Base-by-base conservation (phyloP, 2,113 vertebrate genomes). In the Lampris incognitus region DNA sequence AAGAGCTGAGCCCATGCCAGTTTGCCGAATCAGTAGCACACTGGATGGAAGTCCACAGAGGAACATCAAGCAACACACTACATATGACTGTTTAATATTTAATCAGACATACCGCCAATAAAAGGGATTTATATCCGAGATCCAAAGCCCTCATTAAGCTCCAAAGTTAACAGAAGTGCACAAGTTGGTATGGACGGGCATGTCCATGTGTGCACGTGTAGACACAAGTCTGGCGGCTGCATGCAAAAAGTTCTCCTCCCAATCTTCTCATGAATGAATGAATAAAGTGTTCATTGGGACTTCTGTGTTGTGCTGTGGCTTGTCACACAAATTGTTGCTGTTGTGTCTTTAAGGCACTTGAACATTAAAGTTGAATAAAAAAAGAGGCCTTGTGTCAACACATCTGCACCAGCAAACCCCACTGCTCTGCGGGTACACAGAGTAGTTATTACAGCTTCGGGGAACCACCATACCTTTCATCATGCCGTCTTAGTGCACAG, bases 81-180 rank as follows among this genome's bases (percentile, higher is more conserved):
- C 82, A 90, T 85, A 81, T 76, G 84, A 81, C 66, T 75, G 82
- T 80, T 86, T 41, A 89, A 88, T 90, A 86, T 82, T 90, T 88
- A 57, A 90, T 89, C 58, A 70, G 75, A 49, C 0, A 3, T 70
- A 78, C 62, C 71, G 63, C 75, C 78, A 79, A 81, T 70, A 85
- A 61, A 80, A 67, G 63, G 58, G 69, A 68, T 78, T 82, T 69
- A 83, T 54, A 81, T 87, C 51, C 24, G 55, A 78, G 77, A 66
- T 51, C 59, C 55, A 51, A 72, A 76, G 24, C 0, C 42, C 69
- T 83, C 50, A 66, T 81, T 81, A 88, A 57, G 60, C 40, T 49
- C 56, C 39, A 55, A 78, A 50, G 55, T 69, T 78, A 71, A 58
- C 46, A 24, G n/a, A 42, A 46, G 51, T 41, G 66, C 36, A 40